Conservation (phyloP, 2,797 vertebrate species). For the Sorex maritimensis region DNA sequence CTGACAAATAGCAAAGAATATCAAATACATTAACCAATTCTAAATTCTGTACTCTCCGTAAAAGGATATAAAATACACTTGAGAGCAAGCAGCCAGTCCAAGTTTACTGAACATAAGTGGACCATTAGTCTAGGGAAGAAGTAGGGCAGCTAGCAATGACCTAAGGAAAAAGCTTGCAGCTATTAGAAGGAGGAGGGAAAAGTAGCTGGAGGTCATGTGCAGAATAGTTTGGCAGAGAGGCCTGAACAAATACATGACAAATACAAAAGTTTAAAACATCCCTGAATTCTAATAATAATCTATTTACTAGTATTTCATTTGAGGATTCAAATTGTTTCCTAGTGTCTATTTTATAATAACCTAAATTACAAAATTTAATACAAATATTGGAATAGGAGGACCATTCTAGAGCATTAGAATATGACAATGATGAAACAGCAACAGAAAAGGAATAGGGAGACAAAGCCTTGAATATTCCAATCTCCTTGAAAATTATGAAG, state of each 20-base stretch:
- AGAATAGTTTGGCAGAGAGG: not conserved
- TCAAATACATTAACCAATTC: not conserved
- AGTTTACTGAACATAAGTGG: conserved; percentile 17
- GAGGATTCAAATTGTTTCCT: conserved; percentile 40
- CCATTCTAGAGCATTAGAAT: conserved; percentile 1
- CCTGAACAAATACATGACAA: conserved; percentile 24
- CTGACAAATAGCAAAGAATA: conserved; percentile 67
- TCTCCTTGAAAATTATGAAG: conserved; percentile 37
- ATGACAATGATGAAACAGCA: conserved; percentile 33
- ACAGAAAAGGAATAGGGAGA: conserved; percentile 4
- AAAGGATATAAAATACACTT: conserved; percentile 62
- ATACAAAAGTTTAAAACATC: conserved; percentile 37
- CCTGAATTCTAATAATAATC: conserved; percentile 49
- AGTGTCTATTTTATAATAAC: conserved; percentile 16
- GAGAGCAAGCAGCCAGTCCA: not conserved
- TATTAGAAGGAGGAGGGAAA: not conserved
- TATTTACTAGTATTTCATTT: conserved; percentile 25
- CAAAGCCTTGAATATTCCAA: conserved; percentile 1
- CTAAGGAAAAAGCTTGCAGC: conserved; percentile 25
- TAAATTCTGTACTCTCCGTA: conserved; percentile 33
- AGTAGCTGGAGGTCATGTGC: conserved; percentile 20
- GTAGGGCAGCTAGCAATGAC: not conserved
- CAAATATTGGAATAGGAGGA: conserved; percentile 35
- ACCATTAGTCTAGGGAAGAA: conserved; percentile 31
- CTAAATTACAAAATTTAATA: conserved; percentile 38